phyloP scores from a whole-genome alignment of 2,888 invertebrate species.

The Pedicia rivosa region DNA sequence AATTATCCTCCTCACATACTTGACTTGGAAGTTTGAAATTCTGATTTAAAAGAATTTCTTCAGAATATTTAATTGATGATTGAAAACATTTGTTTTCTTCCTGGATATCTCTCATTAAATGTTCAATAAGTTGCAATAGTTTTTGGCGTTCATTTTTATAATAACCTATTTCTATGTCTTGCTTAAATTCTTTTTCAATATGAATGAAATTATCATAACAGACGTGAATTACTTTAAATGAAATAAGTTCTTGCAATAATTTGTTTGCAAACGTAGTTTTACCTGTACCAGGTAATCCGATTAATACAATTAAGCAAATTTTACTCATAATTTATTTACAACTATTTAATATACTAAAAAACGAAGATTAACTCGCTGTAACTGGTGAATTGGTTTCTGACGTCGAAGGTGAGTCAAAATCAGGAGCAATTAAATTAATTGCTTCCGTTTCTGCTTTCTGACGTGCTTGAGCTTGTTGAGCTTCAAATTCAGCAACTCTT shows the following conservation, averaged over 20 bases:
- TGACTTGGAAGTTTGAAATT: too few species aligned
- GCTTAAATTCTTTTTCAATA: neutral
- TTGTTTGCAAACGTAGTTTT: conserved; percentile 23
- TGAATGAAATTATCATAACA: neutral
- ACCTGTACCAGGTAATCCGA: conserved; percentile 25
- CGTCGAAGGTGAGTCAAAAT: neutral
- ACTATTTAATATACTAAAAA: conserved; percentile 5
- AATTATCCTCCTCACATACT: too few species aligned
- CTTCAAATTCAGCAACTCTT: conserved; percentile 24
- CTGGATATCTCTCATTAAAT: neutral
- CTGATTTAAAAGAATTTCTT: too few species aligned
- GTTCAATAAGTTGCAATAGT: neutral
- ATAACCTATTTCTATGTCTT: neutral
- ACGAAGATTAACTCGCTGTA: conserved; percentile 1
- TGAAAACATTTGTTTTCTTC: too few species aligned
- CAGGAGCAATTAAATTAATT: conserved; percentile 13
- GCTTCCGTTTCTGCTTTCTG: neutral
- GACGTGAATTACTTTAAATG: neutral
- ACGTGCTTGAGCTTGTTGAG: conserved; percentile 15
- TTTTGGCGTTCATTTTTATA: neutral
- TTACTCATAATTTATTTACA: conserved; percentile 15
- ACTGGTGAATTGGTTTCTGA: conserved; percentile 7
- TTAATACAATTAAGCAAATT: conserved; percentile 21
- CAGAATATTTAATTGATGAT: too few species aligned
- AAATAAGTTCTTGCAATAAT: too few species aligned